Base-by-base conservation (phyloP, 1,140 invertebrate species). In the Monochamus saltuarius region DNA sequence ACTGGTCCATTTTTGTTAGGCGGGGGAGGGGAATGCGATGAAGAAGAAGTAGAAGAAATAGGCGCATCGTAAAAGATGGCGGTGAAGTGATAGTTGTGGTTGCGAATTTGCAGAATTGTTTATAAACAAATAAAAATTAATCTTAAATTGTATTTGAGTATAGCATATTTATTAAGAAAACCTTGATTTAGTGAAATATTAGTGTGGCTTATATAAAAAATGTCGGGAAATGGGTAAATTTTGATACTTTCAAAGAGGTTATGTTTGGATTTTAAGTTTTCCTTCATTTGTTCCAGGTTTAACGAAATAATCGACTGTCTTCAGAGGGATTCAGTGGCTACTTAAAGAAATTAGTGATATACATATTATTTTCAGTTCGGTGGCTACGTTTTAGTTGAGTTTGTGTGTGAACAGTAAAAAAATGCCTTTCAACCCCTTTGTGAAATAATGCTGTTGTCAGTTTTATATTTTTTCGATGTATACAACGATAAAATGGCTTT, bases 51-150 rank as follows among this genome's bases (percentile, higher is more conserved):
- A 66, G 61, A 66, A 65, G 64, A 68, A 67, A 68, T 64, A 68
- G 65, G 61, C 54, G 65, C 68, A 69, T 69, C 69, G 64, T 63
- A 60, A 74, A 74, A 74, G 71, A 74, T 74, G 72, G 72, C 72
- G 71, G 72, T 68, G 53, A 53, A 62, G 59, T 70, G 66, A 67
- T 64, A 65, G 64, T 67, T 70, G 57, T 65, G 56, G 63, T 74
- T 71, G 72, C 72, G 66, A 73, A 74, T 74, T 74, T 71, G 69
- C 70, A 62, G 22, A 73, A 74, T 74, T 70, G 65, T 71, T 69
- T 68, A 70, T 69, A 71, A 73, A 72, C 67, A 72, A 73, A 69
- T 61, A 29, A 39, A 53, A 11, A 11, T 35, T 17, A 51, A 11
- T 40, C 17, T 14, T 19, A 53, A 16, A 39, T 22, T 40, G n/a